These are phyloP conservation scores for Cheilinus undulatus DNA, from an alignment of 2,113 vertebrate species.

Conservation along the genomic window DNA sequence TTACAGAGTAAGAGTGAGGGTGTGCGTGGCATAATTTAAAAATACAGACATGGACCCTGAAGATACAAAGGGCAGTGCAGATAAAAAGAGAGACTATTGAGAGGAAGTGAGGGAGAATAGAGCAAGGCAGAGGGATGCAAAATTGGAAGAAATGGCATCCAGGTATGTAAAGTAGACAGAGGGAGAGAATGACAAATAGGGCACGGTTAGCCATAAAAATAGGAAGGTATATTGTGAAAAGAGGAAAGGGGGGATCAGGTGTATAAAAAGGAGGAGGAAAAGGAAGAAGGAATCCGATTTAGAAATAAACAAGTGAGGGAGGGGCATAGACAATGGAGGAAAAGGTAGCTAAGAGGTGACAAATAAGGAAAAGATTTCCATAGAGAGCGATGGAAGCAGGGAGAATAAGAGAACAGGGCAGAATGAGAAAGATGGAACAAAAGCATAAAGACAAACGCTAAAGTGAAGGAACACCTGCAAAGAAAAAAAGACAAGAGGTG, in stretches of 20 bases:
- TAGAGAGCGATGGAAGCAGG: constrained; percentile 35
- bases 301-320: constrained; percentile 60
- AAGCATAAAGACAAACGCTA: neutral
- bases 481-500: constrained; percentile 32
- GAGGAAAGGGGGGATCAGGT: constrained; percentile 57
- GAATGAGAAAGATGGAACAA: neutral
- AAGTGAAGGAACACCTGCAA: constrained; percentile 4
- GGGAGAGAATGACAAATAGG: constrained; percentile 42
- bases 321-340: constrained; percentile 6
- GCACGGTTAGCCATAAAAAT: constrained; percentile 5
- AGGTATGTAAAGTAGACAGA: neutral
- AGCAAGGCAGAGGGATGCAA: neutral
- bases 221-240: constrained; percentile 32
- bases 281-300: constrained; percentile 56
- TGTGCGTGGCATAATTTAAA: constrained; percentile 1
- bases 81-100: neutral
- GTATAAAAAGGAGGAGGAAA: constrained; percentile 39
- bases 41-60: constrained; percentile 15
- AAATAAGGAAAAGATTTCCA: constrained; percentile 66
- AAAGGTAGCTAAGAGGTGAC: constrained; percentile 20
- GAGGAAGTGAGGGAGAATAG: neutral
- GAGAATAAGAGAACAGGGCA: constrained; percentile 1
- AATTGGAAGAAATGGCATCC: neutral
- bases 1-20: neutral
- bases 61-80: constrained; percentile 23